These are phyloP conservation scores for Timandra comae DNA, from an alignment of 2,888 invertebrate species.

Conservation along the genomic window DNA sequence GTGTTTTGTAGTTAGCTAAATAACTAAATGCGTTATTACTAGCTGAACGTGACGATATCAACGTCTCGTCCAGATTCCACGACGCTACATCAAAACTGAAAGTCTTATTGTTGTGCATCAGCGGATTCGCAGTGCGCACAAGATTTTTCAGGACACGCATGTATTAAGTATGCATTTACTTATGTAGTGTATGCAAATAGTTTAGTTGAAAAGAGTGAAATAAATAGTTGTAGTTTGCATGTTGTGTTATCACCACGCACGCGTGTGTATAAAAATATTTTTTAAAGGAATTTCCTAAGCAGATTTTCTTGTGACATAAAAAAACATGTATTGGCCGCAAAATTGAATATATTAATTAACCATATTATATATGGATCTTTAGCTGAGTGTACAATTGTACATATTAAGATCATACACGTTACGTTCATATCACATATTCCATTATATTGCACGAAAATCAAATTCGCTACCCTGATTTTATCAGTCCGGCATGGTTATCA, in stretches of 20 bases:
- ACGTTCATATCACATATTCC: too few species aligned
- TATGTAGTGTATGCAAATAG: slow-evolving; percentile 11
- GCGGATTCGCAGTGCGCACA: slow-evolving; percentile 30
- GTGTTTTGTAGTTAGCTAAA: too few species aligned
- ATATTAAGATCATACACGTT: too few species aligned
- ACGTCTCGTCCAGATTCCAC: slow-evolving; percentile 62
- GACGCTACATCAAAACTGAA: slow-evolving; percentile 61
- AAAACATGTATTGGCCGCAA: too few species aligned
- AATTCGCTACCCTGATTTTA: too few species aligned
- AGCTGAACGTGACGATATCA: slow-evolving; percentile 48
- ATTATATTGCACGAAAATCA: too few species aligned
- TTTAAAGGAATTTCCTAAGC: too few species aligned
- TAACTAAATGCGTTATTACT: slow-evolving; percentile 61
- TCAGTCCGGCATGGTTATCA: too few species aligned
- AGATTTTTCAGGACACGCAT: slow-evolving; percentile 51
- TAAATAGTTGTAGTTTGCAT: slow-evolving; percentile 16
- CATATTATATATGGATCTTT: too few species aligned
- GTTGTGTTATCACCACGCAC: slow-evolving; percentile 20
- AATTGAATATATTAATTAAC: too few species aligned
- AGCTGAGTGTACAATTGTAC: too few species aligned
- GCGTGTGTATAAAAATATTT: slow-evolving; percentile 10
- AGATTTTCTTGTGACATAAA: too few species aligned
- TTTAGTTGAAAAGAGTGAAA: slow-evolving; percentile 19
- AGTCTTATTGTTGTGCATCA: slow-evolving; percentile 35
- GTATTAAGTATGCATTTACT: slow-evolving; percentile 6